phyloP scores from a whole-genome alignment of 2,888 invertebrate species.

The Cephus pulcher region DNA sequence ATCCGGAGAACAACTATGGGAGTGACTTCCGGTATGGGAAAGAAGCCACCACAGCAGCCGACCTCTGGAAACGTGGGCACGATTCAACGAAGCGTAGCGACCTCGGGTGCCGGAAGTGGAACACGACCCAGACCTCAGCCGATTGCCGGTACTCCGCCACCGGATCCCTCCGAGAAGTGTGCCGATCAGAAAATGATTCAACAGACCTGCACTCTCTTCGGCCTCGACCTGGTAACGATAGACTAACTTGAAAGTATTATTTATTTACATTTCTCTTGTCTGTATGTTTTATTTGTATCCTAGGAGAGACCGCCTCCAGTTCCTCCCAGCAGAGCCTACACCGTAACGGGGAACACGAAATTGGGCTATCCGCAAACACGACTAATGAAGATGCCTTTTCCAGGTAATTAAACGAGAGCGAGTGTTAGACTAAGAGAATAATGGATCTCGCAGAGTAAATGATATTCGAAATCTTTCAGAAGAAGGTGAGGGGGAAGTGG shows the following conservation, averaged over 20 bases:
- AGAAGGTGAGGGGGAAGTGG: constrained; percentile 70
- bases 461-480: constrained; percentile 39
- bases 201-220: constrained; percentile 90
- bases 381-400: constrained; percentile 90
- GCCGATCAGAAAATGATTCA: constrained; percentile 87
- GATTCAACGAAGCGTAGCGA: constrained; percentile 60
- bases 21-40: constrained; percentile 50
- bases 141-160: constrained; percentile 88
- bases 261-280: neutral
- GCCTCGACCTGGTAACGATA: constrained; percentile 81
- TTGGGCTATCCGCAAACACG: constrained; percentile 93
- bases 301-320: constrained; percentile 92
- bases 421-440: neutral
- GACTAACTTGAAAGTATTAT: neutral
- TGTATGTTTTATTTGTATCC: neutral
- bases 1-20: constrained; percentile 65
- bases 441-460: neutral
- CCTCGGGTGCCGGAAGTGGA: constrained; percentile 62
- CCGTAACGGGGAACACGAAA: constrained; percentile 90
- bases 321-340: constrained; percentile 90
- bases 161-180: constrained; percentile 86
- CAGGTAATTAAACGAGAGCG: constrained; percentile 67
- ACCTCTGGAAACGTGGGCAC: constrained; percentile 39
- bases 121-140: constrained; percentile 89
- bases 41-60: constrained; percentile 51